A percentile compares a stretch with the other conserved stretches of the same genome.
phyloP scores from a whole-genome alignment of 2,113 vertebrate genomes.

The Coregonus clupeaformis region DNA sequence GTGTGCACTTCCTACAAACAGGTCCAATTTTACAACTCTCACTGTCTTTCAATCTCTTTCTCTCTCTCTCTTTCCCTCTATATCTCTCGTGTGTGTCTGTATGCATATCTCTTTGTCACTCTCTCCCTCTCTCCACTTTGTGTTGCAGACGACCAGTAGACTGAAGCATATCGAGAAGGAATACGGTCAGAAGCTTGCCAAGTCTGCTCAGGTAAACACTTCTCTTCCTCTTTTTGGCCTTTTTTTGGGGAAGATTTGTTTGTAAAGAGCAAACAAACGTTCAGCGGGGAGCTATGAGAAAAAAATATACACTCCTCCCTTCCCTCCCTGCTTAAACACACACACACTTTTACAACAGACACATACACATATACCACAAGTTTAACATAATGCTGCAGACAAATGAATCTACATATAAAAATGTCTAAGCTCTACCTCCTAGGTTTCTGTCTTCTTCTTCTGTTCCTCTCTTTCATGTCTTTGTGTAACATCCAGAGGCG shows the following conservation, averaged over 20 bases:
- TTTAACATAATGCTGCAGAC: neutral
- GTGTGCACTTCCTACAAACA: neutral
- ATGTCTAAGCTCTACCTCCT: neutral
- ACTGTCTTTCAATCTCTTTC: slow-evolving; percentile 15
- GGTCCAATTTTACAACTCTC: slow-evolving; percentile 4
- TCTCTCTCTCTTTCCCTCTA: slow-evolving; percentile 46
- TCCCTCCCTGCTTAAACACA: neutral
- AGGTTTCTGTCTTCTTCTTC: neutral
- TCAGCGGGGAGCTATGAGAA: neutral
- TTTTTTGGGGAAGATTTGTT: too few species aligned
- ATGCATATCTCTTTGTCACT: slow-evolving; percentile 26
- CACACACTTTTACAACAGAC: neutral
- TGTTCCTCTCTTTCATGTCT: neutral
- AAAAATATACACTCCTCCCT: neutral
- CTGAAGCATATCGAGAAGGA: slow-evolving; percentile 90
- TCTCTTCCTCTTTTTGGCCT: slow-evolving; percentile 25
- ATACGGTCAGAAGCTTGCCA: slow-evolving; percentile 81
- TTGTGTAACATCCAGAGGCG: neutral
- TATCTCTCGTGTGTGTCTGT: slow-evolving; percentile 26
- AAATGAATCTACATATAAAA: neutral
- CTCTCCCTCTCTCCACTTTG: neutral
- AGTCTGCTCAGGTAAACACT: slow-evolving; percentile 87
- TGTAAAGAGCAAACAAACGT: neutral
- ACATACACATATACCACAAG: neutral
- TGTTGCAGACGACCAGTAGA: slow-evolving; percentile 82